Evolutionary conservation across 2,113 vertebrate species (phyloP).

Genomic region (Dascyllus trimaculatus): DNA sequence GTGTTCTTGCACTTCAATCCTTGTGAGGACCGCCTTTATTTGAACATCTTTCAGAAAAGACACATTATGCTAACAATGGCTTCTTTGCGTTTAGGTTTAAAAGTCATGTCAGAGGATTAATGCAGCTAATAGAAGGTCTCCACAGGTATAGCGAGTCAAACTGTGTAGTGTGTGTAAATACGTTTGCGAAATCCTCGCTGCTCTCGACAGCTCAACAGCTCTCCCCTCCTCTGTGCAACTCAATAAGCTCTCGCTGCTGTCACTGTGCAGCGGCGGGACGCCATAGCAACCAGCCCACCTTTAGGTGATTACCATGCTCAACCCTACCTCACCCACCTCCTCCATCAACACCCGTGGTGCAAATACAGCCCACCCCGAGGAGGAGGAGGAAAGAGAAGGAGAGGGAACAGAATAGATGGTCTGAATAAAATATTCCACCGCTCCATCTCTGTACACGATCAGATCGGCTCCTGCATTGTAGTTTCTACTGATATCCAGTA

Average conservation of each 20-base stretch:
- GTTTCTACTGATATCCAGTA: background rate
- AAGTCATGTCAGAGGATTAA: background rate
- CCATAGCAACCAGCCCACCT: slow-evolving; percentile 78
- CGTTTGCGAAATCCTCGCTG: slow-evolving; percentile 36
- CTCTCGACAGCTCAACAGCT: slow-evolving; percentile 78
- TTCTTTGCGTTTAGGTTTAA: background rate
- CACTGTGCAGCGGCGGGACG: slow-evolving; percentile 80
- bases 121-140: slow-evolving; percentile 22
- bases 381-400: slow-evolving; percentile 12
- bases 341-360: slow-evolving; percentile 51
- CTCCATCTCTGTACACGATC: background rate
- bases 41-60: background rate
- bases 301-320: slow-evolving; percentile 70
- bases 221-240: slow-evolving; percentile 79
- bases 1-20: background rate
- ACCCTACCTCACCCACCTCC: slow-evolving; percentile 54
- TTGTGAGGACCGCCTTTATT: background rate
- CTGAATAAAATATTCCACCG: slow-evolving; percentile 30
- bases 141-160: slow-evolving; percentile 22
- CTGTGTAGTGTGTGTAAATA: slow-evolving; percentile 21
- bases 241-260: slow-evolving; percentile 85
- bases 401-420: slow-evolving; percentile 13
- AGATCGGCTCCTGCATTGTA: background rate
- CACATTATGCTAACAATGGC: background rate
- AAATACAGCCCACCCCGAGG: slow-evolving; percentile 30